These are phyloP conservation scores for Melanerpes aurifrons DNA, from an alignment of 2,113 vertebrate species.

Conservation along the genomic window DNA sequence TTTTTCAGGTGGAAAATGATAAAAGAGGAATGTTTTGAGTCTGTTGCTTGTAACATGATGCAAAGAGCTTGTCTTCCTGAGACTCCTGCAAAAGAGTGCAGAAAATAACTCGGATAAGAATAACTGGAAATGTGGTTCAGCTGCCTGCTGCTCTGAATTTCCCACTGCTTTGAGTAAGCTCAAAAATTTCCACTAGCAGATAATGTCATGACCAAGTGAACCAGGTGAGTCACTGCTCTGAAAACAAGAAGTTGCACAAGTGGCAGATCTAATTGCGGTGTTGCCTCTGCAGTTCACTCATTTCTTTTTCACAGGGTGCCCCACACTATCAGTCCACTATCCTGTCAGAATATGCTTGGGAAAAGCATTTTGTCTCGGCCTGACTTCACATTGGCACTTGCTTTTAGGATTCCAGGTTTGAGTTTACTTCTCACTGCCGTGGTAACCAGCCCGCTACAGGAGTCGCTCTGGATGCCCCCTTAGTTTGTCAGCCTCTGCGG, in stretches of 20 bases:
- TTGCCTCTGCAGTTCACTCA: not conserved
- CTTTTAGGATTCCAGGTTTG: not conserved
- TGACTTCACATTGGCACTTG: not conserved
- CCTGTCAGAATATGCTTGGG: not conserved
- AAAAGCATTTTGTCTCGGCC: not conserved
- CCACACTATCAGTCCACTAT: not conserved
- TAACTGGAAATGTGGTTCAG: constrained; percentile 10
- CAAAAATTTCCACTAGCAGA: not conserved
- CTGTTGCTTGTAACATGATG: not conserved
- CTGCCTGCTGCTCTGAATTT: not conserved
- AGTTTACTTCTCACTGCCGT: accelerated
- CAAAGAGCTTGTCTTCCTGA: not conserved
- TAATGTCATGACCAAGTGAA: not conserved
- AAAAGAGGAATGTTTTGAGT: not conserved
- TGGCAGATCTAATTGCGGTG: not conserved
- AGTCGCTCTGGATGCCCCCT: not conserved
- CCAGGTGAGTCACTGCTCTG: constrained; percentile 32
- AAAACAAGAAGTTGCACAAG: not conserved
- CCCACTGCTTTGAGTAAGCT: constrained; percentile 24
- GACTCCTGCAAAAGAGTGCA: not conserved
- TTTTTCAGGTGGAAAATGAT: not conserved
- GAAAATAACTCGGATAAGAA: constrained; percentile 11
- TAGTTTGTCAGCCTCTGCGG: not conserved
- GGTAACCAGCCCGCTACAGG: accelerated
- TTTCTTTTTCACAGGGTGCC: not conserved